Evolutionary conservation across 2,113 vertebrate genomes (phyloP), one percentile per base, ranked within the genome.

Genomic region (Lutjanus erythropterus): DNA sequence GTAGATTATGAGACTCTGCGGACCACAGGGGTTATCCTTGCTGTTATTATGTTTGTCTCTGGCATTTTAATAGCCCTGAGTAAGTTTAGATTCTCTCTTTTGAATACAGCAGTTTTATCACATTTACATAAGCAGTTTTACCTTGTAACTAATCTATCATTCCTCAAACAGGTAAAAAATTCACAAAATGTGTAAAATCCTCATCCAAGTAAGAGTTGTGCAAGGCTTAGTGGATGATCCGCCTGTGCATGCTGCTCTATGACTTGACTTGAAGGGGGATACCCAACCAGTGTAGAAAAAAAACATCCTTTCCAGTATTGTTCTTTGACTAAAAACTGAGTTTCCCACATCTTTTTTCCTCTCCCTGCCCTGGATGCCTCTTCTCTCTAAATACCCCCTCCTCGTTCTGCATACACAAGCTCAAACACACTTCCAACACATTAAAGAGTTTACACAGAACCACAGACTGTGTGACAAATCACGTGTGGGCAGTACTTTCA

Each of bases 41-140:
- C 96, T 31, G 92, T 95, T 46, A 52, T 97, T 70, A 95, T 98
- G 96, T 97, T 96, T 85, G 84, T 97, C 37, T 69, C 94, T 68
- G 97, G 97, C 62, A 97, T 98, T 90, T 77, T 97, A 84, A 96
- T 97, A 84, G 93, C 96, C 53, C 49, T 98, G 90, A 97, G 97
- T 97, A 94, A 95, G 96, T 96, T 79, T 42, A 50, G 42, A 71
- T 27, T 39, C 80, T 55, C 3, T 52, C 25, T 46, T 29, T 58
- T 25, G 9, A 65, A 66, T 68, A 46, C 5, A 42, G 4, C 58
- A n/a, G 58, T 37, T 84, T 69, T 23, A 33, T 55, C 21, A 62
- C 23, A 27, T 75, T 66, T 72, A 44, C 35, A 52, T 75, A 18
- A 47, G 27, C 39, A 52, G 6, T 14, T 52, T 67, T 71, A 46